Evolutionary conservation across 2,888 invertebrate genomes (phyloP).

Genomic region (Megamerina dolium): DNA sequence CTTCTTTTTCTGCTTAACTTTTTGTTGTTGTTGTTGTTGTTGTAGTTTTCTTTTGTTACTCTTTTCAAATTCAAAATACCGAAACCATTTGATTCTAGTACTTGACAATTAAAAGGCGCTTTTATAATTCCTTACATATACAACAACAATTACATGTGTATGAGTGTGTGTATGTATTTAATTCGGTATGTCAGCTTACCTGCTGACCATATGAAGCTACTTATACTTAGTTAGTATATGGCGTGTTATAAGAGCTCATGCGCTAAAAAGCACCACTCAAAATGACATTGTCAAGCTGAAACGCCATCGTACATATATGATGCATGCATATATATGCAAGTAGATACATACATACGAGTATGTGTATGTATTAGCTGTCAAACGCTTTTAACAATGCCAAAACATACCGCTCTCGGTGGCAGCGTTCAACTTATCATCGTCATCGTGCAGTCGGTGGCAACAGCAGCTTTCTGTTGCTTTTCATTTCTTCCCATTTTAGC

Average conservation of each 20-base stretch:
- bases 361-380: constrained; percentile 42
- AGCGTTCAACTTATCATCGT: too few species aligned
- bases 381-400: constrained; percentile 44
- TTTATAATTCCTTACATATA: constrained; percentile 12
- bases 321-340: too few species aligned
- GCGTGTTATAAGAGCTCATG: too few species aligned
- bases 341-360: too few species aligned
- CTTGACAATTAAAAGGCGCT: constrained; percentile 43
- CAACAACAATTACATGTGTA: not conserved
- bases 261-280: not conserved
- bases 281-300: constrained; percentile 13
- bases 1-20: not conserved
- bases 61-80: too few species aligned
- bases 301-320: constrained; percentile 18
- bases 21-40: not conserved
- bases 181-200: too few species aligned
- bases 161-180: not conserved
- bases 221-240: too few species aligned
- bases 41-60: not conserved
- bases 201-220: too few species aligned
- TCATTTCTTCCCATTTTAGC: not conserved
- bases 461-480: too few species aligned
- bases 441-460: too few species aligned
- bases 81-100: too few species aligned
- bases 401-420: too few species aligned